Evolutionary conservation across 2,113 vertebrate species (phyloP), one percentile per base, ranked within the genome.

Genomic region (Nesospiza acunhae): DNA sequence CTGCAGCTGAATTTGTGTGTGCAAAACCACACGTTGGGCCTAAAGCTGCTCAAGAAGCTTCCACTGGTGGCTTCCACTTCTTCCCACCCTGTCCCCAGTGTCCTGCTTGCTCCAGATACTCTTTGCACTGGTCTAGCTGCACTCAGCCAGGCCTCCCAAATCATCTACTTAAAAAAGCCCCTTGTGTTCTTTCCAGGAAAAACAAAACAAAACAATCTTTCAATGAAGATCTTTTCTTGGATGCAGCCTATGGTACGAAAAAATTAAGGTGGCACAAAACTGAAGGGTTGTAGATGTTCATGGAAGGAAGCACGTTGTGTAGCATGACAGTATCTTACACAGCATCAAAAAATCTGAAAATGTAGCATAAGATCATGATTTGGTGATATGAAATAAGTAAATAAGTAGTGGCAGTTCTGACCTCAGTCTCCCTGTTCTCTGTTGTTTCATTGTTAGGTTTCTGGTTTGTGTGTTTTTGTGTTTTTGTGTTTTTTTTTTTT

Each of bases 1-100:
- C 77, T 95, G 74, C 63, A 89, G 78, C 42, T 89, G 55, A 80
- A 84, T 94, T 93, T 79, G 44, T 44, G n/a, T 26, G 77, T 30
- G 22, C 19, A 83, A 90, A 87, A n/a, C 18, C 3, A 1, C 39
- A 31, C 1, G 2, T 17, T 56, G n/a, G 27, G 26, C 5, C 28
- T 76, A 26, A 24, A 44, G 9, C 41, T 89, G 28, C 49, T 83
- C 31, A 37, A 30, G 49, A 76, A 52, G 26, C 14, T 50, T 84
- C 26, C 28, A n/a, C 14, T 3, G 2, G n/a, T 53, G 59, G 10
- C 41, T 42, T 42, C 41, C 41, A 42, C 22, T 79, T 89, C 17
- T 41, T 63, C 31, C 22, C 4, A 4, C 13, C 28, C 50, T 37
- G 44, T 33, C 10, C 20, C 20, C 17, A 8, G 26, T 0, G 2